phyloP scores from a whole-genome alignment of 2,888 invertebrate genomes.

The Drosophila macrospina region DNA sequence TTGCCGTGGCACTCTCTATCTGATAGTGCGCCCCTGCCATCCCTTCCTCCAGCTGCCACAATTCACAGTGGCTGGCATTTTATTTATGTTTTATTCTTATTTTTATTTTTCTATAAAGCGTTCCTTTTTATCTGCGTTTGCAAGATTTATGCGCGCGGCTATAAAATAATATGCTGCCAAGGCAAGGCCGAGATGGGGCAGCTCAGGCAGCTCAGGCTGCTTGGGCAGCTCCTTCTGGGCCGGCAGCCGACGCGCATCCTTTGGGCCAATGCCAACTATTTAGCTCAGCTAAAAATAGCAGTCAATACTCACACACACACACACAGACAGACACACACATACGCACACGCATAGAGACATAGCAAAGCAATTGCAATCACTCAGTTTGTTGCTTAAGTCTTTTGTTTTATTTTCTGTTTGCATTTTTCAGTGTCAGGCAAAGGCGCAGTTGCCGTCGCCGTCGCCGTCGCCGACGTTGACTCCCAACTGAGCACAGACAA shows the following conservation, averaged over 20 bases:
- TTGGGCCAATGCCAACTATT: constrained; percentile 79
- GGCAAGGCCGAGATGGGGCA: constrained; percentile 55
- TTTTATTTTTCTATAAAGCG: constrained; percentile 78
- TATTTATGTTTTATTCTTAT: constrained; percentile 72
- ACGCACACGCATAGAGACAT: constrained; percentile 26
- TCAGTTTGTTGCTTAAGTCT: constrained; percentile 80
- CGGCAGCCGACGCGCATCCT: constrained; percentile 60
- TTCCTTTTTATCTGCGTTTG: constrained; percentile 80
- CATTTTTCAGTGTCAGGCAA: constrained; percentile 76
- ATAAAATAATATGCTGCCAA: constrained; percentile 81
- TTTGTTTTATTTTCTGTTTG: constrained; percentile 80
- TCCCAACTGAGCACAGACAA: constrained; percentile 42
- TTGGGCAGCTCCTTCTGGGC: constrained; percentile 52
- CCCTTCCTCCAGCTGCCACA: background rate
- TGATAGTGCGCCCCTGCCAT: background rate
- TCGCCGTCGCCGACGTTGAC: constrained; percentile 17
- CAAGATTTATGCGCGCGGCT: constrained; percentile 79
- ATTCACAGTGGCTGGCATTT: constrained; percentile 47
- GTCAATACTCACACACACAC: constrained; percentile 26
- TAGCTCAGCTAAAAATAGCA: constrained; percentile 74
- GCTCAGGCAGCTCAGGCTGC: constrained; percentile 6
- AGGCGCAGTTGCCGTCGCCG: constrained; percentile 14
- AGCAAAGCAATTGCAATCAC: constrained; percentile 79
- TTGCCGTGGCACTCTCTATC: constrained; percentile 16
- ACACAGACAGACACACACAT: constrained; percentile 21